Conservation (phyloP, 2,888 invertebrate species). For the Theretra japonica region DNA sequence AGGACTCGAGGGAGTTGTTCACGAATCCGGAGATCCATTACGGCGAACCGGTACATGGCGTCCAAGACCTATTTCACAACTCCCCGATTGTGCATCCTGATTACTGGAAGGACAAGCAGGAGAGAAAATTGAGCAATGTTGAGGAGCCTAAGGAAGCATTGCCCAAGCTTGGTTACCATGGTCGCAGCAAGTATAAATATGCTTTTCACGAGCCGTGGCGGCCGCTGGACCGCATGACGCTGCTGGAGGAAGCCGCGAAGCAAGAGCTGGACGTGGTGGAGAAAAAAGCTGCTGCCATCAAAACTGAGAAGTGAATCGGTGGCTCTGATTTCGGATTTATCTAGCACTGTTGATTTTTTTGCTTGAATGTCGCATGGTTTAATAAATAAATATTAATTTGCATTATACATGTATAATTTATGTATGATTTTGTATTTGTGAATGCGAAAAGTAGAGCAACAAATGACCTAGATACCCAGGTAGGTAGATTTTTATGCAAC, state of each 20-base stretch:
- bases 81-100: constrained; percentile 69
- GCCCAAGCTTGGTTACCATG: constrained; percentile 73
- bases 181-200: constrained; percentile 69
- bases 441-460: no score
- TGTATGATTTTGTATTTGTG: no score
- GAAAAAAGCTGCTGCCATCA: constrained; percentile 37
- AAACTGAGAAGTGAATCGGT: constrained; percentile 46
- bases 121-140: constrained; percentile 46
- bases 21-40: constrained; percentile 45
- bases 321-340: constrained; percentile 63
- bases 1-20: constrained; percentile 55
- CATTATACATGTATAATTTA: not conserved
- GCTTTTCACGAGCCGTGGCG: constrained; percentile 80
- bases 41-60: constrained; percentile 35
- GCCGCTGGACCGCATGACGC: constrained; percentile 66
- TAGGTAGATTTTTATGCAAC: no score
- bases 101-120: constrained; percentile 64
- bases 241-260: constrained; percentile 69
- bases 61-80: constrained; percentile 64
- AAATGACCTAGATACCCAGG: no score
- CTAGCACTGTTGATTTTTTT: constrained; percentile 29
- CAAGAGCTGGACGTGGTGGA: constrained; percentile 50
- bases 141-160: constrained; percentile 45
- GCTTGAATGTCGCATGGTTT: constrained; percentile 52
- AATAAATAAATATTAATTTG: constrained; percentile 6